phyloP scores from a whole-genome alignment of 2,888 invertebrate genomes.

The Macroteleia sp. region DNA sequence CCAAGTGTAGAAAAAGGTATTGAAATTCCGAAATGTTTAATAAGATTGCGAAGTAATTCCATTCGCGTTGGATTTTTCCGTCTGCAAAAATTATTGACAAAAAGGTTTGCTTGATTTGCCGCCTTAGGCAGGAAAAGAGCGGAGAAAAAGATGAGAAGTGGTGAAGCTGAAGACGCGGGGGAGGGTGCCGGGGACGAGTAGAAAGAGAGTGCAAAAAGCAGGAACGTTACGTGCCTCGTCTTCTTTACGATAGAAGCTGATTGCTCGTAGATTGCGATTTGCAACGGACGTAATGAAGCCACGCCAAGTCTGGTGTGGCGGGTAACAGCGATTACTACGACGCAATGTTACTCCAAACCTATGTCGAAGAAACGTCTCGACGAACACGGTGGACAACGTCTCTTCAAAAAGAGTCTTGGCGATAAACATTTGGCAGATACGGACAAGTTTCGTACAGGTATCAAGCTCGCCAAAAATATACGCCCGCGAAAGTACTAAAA shows the following conservation, averaged over 20 bases:
- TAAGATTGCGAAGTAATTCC: slow-evolving; percentile 66
- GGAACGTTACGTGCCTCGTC: slow-evolving; percentile 76
- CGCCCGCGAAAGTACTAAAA: slow-evolving; percentile 10
- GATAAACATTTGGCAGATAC: slow-evolving; percentile 13
- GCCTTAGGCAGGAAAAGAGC: slow-evolving; percentile 29
- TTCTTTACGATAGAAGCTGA: slow-evolving; percentile 82
- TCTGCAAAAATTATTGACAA: slow-evolving; percentile 79
- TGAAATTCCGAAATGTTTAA: slow-evolving; percentile 58
- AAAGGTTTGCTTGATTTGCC: slow-evolving; percentile 70
- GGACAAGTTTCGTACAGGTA: not conserved
- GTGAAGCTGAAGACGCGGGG: slow-evolving; percentile 61
- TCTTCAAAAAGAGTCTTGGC: no score
- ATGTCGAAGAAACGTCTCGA: slow-evolving; percentile 44
- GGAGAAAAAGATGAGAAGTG: slow-evolving; percentile 28
- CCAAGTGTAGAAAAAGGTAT: slow-evolving; percentile 31
- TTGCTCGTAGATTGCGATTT: slow-evolving; percentile 83
- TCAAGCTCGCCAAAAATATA: not conserved
- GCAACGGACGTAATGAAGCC: slow-evolving; percentile 83
- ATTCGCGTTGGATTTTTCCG: slow-evolving; percentile 72
- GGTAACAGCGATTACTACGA: slow-evolving; percentile 35
- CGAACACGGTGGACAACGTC: slow-evolving; percentile 4
- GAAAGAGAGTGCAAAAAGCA: slow-evolving; percentile 75
- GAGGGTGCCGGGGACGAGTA: slow-evolving; percentile 45
- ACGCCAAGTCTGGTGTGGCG: slow-evolving; percentile 69
- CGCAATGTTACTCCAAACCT: slow-evolving; percentile 42